Percentiles rank a stretch among this genome's conserved stretches.
These are phyloP conservation scores for Apodemus agrarius DNA, from an alignment of 2,797 vertebrate species.

Conservation along the genomic window DNA sequence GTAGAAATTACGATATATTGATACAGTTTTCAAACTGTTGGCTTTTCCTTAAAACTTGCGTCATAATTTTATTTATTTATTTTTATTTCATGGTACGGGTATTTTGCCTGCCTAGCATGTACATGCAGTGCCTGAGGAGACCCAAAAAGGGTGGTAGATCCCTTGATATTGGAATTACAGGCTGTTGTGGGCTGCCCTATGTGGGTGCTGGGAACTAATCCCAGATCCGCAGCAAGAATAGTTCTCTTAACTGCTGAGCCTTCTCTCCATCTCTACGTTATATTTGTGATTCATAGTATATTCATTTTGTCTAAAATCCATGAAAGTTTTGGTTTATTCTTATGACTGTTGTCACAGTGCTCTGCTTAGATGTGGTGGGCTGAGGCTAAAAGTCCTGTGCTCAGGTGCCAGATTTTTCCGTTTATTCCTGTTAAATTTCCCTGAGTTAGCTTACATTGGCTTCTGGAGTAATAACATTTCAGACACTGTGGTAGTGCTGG, in stretches of 20 bases:
- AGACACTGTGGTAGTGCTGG: neutral
- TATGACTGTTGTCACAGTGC: neutral
- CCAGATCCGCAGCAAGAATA: neutral
- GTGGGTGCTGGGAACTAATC: neutral
- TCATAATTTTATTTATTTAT: neutral
- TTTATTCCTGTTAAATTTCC: constrained; percentile 17
- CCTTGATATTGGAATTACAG: neutral
- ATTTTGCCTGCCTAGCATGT: neutral
- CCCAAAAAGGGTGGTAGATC: too few species aligned
- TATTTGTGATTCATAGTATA: constrained; percentile 33
- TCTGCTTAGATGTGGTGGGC: neutral
- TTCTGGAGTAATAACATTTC: constrained; percentile 15
- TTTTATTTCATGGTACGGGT: neutral
- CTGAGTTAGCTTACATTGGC: neutral
- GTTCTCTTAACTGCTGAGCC: neutral
- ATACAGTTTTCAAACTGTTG: constrained; percentile 23
- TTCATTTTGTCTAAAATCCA: constrained; percentile 14
- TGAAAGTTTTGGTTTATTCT: neutral
- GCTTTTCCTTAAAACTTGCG: neutral
- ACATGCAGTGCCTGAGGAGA: neutral
- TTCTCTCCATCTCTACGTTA: neutral
- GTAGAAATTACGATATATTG: neutral
- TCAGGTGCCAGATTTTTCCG: neutral
- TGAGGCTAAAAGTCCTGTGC: neutral
- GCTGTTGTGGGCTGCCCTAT: neutral